Evolutionary conservation across 2,113 vertebrate species (phyloP), one percentile per base, ranked within the genome.

Genomic region (Mirza zaza): DNA sequence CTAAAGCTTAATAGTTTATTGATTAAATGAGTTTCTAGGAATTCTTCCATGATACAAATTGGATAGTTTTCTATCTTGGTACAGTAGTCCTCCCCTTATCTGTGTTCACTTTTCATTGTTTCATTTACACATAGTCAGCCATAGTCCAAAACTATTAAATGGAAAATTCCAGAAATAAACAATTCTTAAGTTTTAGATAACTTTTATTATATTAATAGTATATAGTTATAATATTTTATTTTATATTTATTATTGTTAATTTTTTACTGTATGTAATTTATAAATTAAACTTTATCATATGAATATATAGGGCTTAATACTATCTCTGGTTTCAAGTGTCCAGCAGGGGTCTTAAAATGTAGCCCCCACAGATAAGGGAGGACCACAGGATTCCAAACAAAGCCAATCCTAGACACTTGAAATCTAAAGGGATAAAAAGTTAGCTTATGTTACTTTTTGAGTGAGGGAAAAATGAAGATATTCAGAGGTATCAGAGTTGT

Each of bases 401-500:
- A 84, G n/a, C 75, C 13, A 95, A 34, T n/a, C 25, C 27, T 76
- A 6, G 11, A 7, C n/a, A 92, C 29, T 23, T 67, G 11, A 70
- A 83, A 75, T 59, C 7, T 86, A 83, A 91, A 92, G 59, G 87
- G 65, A 2, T 79, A 96, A 89, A 82, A 75, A 75, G n/a, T 79
- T 63, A 91, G 97, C 70, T 75, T 71, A 23, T 12, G 20, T 1
- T 36, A 5, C 57, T 36, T 23, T 94, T 88, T 61, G 59, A 8
- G 3, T 94, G 12, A 85, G 9, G 9, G 8, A 73, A 90, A 2
- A 80, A 96, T 92, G 50, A 79, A 86, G 90, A 75, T 84, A 39
- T 90, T 83, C 34, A 32, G 13, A 91, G 76, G 29, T 87, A 92
- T 91, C 80, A 90, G n/a, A 63, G 29, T 87, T 96, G 63, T 98